Conservation (phyloP, 2,113 vertebrate genomes). For the Amia ocellicauda region DNA sequence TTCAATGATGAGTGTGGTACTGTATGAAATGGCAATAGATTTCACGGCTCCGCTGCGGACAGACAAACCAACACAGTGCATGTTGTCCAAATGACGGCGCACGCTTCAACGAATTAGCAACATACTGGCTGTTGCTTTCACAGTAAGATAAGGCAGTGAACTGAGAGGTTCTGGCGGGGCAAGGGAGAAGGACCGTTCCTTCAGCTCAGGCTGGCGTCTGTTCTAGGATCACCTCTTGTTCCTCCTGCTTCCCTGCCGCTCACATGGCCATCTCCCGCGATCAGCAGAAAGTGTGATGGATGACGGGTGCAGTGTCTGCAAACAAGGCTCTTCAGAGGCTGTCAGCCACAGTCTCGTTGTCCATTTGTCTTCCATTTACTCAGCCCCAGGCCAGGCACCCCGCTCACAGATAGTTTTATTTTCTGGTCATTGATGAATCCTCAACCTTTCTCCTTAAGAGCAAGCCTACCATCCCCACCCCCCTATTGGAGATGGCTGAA, state of each 20-base stretch:
- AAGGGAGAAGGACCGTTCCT: no score
- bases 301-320: constrained; percentile 46
- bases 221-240: background rate
- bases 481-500: constrained; percentile 20
- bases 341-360: constrained; percentile 52
- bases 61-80: no score
- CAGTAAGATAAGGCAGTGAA: no score
- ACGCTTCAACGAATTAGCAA: no score
- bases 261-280: constrained; percentile 58
- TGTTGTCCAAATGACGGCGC: no score
- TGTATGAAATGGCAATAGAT: no score
- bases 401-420: constrained; percentile 48
- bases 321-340: constrained; percentile 56
- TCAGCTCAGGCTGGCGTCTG: background rate
- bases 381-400: constrained; percentile 49
- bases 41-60: no score
- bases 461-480: constrained; percentile 24
- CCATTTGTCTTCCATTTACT: constrained; percentile 63
- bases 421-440: constrained; percentile 53
- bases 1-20: no score
- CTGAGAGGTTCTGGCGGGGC: no score
- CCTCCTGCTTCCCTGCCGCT: constrained; percentile 28
- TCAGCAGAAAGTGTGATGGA: constrained; percentile 58
- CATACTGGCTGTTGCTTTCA: no score
- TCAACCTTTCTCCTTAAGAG: constrained; percentile 37